Percentiles rank a stretch among this genome's conserved stretches.
phyloP scores from a whole-genome alignment of 30 jellyfish, hydroid and myxozoan species.

The Morbakka virulenta region DNA sequence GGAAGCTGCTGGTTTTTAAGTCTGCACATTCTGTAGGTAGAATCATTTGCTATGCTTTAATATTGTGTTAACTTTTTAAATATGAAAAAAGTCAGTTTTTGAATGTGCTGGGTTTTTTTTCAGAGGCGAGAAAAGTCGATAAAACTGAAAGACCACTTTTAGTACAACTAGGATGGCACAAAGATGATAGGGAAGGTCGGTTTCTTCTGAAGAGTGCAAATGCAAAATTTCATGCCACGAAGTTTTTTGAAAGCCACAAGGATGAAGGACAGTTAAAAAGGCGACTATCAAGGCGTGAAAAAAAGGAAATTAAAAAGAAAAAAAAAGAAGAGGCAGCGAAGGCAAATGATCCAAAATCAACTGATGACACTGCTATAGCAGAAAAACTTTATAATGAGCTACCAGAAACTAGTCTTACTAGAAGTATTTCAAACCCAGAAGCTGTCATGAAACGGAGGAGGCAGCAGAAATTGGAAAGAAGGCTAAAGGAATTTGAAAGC shows the following conservation, averaged over 20 bases:
- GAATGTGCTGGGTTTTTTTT: slow-evolving; percentile 1
- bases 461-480: slow-evolving; percentile 83
- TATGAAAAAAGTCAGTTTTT: no score
- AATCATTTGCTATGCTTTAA: no score
- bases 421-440: slow-evolving; percentile 91
- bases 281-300: slow-evolving; percentile 88
- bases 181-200: slow-evolving; percentile 97
- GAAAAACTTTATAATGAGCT: slow-evolving; percentile 73
- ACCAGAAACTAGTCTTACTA: slow-evolving; percentile 86
- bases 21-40: no score
- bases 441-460: slow-evolving; percentile 95
- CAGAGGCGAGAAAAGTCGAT: slow-evolving; percentile 71
- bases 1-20: no score
- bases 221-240: slow-evolving; percentile 61
- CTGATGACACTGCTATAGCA: slow-evolving; percentile 61
- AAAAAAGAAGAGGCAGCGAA: slow-evolving; percentile 59
- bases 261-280: slow-evolving; percentile 84
- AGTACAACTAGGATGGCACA: slow-evolving; percentile 93
- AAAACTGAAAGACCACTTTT: slow-evolving; percentile 76
- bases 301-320: slow-evolving; percentile 72
- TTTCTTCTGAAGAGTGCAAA: slow-evolving; percentile 84
- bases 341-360: slow-evolving; percentile 32
- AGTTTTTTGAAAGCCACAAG: slow-evolving; percentile 67
- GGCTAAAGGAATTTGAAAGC: slow-evolving; percentile 69
- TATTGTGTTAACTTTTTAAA: no score